Conservation (phyloP, 2,113 vertebrate species). For the Hiodon tergisus region DNA sequence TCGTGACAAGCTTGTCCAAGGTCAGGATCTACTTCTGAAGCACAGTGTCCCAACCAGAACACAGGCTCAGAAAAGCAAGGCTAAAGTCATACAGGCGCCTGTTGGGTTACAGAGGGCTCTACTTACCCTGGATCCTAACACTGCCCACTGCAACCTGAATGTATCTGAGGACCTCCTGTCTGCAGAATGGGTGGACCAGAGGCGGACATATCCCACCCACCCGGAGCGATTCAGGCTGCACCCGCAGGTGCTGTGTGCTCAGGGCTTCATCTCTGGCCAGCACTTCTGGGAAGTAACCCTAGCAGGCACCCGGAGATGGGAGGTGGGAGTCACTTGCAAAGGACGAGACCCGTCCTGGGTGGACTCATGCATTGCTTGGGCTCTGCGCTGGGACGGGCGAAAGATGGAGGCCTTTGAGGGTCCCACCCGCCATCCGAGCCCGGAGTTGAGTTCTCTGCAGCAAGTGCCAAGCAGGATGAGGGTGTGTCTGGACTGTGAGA, state of each 20-base stretch:
- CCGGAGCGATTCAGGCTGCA: slow-evolving; percentile 47
- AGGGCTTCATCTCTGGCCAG: slow-evolving; percentile 35
- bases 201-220: background rate
- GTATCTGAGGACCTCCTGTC: slow-evolving; percentile 43
- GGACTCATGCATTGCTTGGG: slow-evolving; percentile 30
- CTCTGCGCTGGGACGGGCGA: slow-evolving; percentile 25
- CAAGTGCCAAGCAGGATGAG: slow-evolving; percentile 7
- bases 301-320: slow-evolving; percentile 47
- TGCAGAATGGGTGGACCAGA: slow-evolving; percentile 33
- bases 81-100: slow-evolving; percentile 5
- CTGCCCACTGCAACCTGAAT: slow-evolving; percentile 47
- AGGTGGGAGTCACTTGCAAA: slow-evolving; percentile 39
- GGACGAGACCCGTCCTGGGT: slow-evolving; percentile 15
- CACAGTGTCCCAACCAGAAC: slow-evolving; percentile 32
- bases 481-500: slow-evolving; percentile 23
- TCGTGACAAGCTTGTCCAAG: background rate
- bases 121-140: slow-evolving; percentile 46
- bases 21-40: slow-evolving; percentile 13
- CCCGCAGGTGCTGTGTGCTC: slow-evolving; percentile 41
- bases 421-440: slow-evolving; percentile 3
- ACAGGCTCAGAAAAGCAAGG: slow-evolving; percentile 33
- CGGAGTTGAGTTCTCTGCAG: background rate
- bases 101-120: slow-evolving; percentile 21
- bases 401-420: slow-evolving; percentile 24
- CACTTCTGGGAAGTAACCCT: slow-evolving; percentile 60